Percentiles rank a stretch among this genome's conserved stretches.
These are phyloP conservation scores for Python bivittatus DNA, from an alignment of 2,113 vertebrate genomes.

Conservation along the genomic window DNA sequence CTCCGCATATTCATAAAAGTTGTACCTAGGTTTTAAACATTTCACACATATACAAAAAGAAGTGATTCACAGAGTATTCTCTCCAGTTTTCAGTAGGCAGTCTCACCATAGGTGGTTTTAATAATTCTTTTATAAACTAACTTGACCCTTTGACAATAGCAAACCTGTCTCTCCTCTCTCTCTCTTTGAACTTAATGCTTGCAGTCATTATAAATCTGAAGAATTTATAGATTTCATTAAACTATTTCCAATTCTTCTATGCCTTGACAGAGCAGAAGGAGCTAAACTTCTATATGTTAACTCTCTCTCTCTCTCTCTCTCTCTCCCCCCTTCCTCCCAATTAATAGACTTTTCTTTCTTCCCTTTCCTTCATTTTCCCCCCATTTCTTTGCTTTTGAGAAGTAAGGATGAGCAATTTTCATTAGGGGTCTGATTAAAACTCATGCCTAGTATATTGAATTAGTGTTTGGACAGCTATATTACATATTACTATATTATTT, in stretches of 20 bases:
- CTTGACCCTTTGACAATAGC: conserved; percentile 63
- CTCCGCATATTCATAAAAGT: background rate
- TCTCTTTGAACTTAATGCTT: conserved; percentile 33
- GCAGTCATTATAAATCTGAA: too few relatives aligned
- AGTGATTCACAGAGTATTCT: background rate
- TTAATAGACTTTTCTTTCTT: conserved; percentile 47
- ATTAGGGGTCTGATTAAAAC: background rate
- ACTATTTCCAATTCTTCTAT: too few relatives aligned
- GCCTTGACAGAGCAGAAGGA: conserved; percentile 48
- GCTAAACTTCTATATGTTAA: conserved; percentile 44
- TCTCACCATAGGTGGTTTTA: background rate
- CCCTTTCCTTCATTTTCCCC: conserved; percentile 44
- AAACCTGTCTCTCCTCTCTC: conserved; percentile 47
- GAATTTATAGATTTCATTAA: too few relatives aligned
- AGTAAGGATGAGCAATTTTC: too few relatives aligned
- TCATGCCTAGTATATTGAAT: background rate
- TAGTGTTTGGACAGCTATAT: background rate
- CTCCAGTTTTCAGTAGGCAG: background rate
- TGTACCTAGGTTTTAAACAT: background rate
- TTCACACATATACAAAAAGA: background rate
- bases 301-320: conserved; percentile 18
- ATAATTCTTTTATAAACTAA: background rate
- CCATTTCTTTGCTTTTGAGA: conserved; percentile 1
- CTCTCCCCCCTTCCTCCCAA: conserved; percentile 29
- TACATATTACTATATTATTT: too few relatives aligned